A percentile compares a stretch with the other conserved stretches of the same genome.
Conservation (phyloP, 1,140 invertebrate species). For the Sitodiplosis mosellana region DNA sequence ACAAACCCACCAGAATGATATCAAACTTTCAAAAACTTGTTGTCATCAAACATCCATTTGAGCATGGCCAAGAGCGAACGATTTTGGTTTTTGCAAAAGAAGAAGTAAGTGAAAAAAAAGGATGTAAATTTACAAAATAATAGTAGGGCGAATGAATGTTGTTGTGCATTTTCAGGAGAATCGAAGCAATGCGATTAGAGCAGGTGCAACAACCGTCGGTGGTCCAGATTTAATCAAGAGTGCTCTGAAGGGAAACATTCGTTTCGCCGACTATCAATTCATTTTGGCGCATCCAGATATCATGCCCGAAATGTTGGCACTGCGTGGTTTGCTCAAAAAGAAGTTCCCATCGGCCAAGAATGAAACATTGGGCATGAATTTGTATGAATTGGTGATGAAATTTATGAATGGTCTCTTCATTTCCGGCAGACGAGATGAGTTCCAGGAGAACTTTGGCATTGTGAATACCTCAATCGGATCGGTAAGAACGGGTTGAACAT, state of each 20-base stretch:
- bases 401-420: constrained; percentile 50
- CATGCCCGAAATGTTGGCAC: constrained; percentile 46
- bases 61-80: constrained; percentile 36
- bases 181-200: constrained; percentile 33
- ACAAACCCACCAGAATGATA: constrained; percentile 34
- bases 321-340: constrained; percentile 54
- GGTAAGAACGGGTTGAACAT: constrained; percentile 27
- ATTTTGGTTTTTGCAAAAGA: constrained; percentile 55
- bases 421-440: constrained; percentile 36
- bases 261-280: constrained; percentile 49
- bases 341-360: constrained; percentile 47
- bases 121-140: neutral
- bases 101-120: constrained; percentile 13
- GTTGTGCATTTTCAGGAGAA: constrained; percentile 21
- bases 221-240: constrained; percentile 50
- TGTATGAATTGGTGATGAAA: constrained; percentile 35
- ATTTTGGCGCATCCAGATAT: constrained; percentile 59
- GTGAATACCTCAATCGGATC: constrained; percentile 44
- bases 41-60: constrained; percentile 41
- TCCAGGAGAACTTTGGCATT: constrained; percentile 45
- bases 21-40: constrained; percentile 39
- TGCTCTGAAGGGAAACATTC: constrained; percentile 48
- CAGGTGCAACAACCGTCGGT: constrained; percentile 49
- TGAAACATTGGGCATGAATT: constrained; percentile 47
- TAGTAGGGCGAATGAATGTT: neutral